Conservation (phyloP, 2,888 invertebrate species). For the Autographa pulchrina region DNA sequence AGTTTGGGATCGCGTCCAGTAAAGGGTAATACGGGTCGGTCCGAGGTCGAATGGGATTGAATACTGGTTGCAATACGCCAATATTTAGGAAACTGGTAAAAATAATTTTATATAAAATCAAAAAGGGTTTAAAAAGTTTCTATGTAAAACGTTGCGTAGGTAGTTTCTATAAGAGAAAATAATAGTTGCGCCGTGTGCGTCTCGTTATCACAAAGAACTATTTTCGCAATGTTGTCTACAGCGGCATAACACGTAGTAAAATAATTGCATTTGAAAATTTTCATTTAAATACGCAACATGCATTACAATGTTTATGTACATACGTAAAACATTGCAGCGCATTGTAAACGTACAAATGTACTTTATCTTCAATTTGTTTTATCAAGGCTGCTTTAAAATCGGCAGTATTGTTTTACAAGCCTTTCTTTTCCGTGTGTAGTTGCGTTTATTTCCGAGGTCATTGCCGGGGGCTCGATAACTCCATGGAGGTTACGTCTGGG, state of each 20-base stretch:
- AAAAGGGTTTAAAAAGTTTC: background rate
- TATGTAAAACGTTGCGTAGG: background rate
- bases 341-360: slow-evolving; percentile 34
- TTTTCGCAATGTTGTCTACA: background rate
- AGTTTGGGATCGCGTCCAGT: background rate
- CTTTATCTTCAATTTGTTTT: slow-evolving; percentile 30
- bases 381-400: slow-evolving; percentile 40
- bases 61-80: background rate
- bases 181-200: background rate
- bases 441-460: slow-evolving; percentile 21
- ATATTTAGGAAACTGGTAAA: background rate
- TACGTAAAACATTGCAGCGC: slow-evolving; percentile 26
- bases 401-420: slow-evolving; percentile 28
- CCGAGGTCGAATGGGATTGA: background rate
- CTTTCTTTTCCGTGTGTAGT: slow-evolving; percentile 40
- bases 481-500: slow-evolving; percentile 30
- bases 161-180: background rate
- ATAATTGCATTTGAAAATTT: background rate
- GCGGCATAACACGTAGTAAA: background rate
- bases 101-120: background rate
- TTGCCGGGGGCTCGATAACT: slow-evolving; percentile 13
- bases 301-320: slow-evolving; percentile 24
- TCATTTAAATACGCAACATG: slow-evolving; percentile 16
- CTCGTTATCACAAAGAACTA: background rate
- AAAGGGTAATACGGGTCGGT: slow-evolving; percentile 1